A percentile compares a stretch with the other conserved stretches of the same genome.
phyloP scores from a whole-genome alignment of 2,797 vertebrate species.

The Oryzias dopingdopingensis region DNA sequence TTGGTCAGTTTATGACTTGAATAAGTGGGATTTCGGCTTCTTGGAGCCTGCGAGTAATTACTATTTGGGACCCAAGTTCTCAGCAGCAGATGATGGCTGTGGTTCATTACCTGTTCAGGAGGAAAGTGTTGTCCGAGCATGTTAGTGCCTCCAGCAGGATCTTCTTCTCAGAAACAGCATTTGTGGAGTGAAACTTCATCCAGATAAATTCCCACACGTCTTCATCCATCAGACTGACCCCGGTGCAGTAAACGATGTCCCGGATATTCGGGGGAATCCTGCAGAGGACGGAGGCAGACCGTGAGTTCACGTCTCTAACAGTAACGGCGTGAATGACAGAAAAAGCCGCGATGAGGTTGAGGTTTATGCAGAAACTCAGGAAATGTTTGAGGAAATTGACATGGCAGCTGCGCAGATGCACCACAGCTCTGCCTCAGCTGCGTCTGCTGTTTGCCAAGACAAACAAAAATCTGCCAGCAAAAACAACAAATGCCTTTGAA shows the following conservation, averaged over 20 bases:
- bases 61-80: too few relatives aligned
- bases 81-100: too few relatives aligned
- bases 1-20: too few relatives aligned
- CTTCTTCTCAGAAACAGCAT: constrained; percentile 94
- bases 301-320: not conserved
- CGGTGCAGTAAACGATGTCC: constrained; percentile 97
- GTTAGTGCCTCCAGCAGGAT: constrained; percentile 96
- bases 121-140: constrained; percentile 93
- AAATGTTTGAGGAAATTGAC: constrained; percentile 1
- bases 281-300: not conserved
- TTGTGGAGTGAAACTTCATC: constrained; percentile 98
- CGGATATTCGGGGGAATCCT: constrained; percentile 96
- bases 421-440: not conserved
- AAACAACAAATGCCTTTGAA: not conserved
- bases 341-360: constrained; percentile 25
- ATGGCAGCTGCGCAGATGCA: not conserved
- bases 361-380: constrained; percentile 18
- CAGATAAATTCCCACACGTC: constrained; percentile 99
- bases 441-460: constrained; percentile 1
- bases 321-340: constrained; percentile 5
- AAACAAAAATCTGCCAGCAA: not conserved
- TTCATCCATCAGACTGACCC: constrained; percentile 95
- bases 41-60: too few relatives aligned
- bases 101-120: constrained; percentile 85
- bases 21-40: too few relatives aligned